A percentile compares a stretch with the other conserved stretches of the same genome.
Conservation (phyloP, 2,113 vertebrate genomes). For the Microtus pennsylvanicus region DNA sequence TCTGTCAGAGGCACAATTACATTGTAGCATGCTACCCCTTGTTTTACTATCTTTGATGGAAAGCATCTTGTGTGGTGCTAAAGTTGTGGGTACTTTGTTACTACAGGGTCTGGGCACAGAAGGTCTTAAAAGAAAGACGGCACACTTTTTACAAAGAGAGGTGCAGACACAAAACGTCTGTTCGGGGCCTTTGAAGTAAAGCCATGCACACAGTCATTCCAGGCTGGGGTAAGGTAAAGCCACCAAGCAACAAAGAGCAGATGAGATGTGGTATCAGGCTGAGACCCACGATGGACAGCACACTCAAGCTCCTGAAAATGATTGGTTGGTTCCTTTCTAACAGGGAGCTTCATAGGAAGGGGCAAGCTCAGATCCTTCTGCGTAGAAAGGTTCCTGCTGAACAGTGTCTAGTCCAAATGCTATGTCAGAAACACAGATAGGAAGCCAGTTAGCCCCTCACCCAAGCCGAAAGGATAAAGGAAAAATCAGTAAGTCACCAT, state of each 20-base stretch:
- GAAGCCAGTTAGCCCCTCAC: not conserved
- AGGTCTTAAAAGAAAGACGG: not conserved
- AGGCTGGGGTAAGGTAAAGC: not conserved
- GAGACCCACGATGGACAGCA: accelerated
- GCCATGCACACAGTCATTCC: not conserved
- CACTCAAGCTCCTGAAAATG: not conserved
- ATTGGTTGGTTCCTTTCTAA: not conserved
- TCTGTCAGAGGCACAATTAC: not conserved
- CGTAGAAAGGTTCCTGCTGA: not conserved
- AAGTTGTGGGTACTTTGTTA: not conserved
- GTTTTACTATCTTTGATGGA: not conserved
- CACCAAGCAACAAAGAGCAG: not conserved
- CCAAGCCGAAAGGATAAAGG: not conserved
- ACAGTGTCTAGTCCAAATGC: not conserved
- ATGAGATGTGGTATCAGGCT: not conserved
- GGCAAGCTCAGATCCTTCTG: not conserved
- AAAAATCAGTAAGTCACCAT: not conserved
- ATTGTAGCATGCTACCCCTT: not conserved
- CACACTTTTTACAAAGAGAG: not conserved
- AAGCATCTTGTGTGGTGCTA: not conserved
- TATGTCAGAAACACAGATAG: not conserved
- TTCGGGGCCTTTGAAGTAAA: not conserved
- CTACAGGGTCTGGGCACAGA: not conserved
- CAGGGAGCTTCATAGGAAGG: not conserved
- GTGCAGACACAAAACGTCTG: not conserved